phyloP scores from a whole-genome alignment of 1,140 invertebrate genomes.

The Drosophila nigromelanica region DNA sequence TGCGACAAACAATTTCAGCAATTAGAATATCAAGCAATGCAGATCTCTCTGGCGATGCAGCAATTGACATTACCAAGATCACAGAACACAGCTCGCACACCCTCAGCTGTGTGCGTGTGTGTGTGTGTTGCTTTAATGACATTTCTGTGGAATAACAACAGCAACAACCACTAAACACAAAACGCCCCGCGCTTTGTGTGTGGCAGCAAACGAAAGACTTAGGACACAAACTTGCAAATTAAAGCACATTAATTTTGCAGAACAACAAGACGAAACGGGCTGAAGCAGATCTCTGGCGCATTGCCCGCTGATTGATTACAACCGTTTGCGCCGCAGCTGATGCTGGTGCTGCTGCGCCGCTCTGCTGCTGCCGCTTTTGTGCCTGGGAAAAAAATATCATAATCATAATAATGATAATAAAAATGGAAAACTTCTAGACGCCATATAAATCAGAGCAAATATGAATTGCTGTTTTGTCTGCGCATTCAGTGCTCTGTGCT shows the following conservation, averaged over 20 bases:
- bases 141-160: constrained; percentile 71
- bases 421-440: constrained; percentile 83
- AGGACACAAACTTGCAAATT: constrained; percentile 82
- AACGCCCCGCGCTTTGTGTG: constrained; percentile 59
- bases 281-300: constrained; percentile 43
- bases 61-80: constrained; percentile 75
- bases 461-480: constrained; percentile 77
- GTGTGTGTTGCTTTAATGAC: constrained; percentile 71
- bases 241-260: constrained; percentile 77
- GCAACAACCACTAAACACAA: constrained; percentile 5
- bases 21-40: constrained; percentile 81
- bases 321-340: constrained; percentile 11
- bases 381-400: constrained; percentile 59
- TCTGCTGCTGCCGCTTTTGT: constrained; percentile 27
- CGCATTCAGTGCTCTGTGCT: constrained; percentile 38
- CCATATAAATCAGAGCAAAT: constrained; percentile 82
- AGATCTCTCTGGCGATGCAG: constrained; percentile 69
- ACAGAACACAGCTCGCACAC: constrained; percentile 58
- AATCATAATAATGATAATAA: constrained; percentile 83
- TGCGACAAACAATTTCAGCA: constrained; percentile 77
- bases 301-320: constrained; percentile 73
- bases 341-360: not conserved
- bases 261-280: constrained; percentile 21
- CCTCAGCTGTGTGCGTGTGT: constrained; percentile 34
- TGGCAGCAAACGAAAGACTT: constrained; percentile 77